Conservation (phyloP, 1,140 invertebrate genomes). For the Cyclargus thomasi region DNA sequence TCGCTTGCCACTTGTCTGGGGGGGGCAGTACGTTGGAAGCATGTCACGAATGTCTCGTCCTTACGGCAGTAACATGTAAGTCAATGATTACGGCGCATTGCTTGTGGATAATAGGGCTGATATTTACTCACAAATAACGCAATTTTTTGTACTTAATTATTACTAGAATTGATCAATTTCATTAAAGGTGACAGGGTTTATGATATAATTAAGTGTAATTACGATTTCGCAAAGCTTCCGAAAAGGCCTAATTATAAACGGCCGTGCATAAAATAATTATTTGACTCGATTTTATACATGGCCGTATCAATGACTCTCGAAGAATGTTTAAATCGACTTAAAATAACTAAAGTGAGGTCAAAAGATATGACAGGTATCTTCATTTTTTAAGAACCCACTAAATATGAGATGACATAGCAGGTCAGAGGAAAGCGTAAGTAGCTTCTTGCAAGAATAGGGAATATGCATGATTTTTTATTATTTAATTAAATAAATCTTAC, state of each 20-base stretch:
- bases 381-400: too few species aligned
- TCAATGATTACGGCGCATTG: slow-evolving; percentile 18
- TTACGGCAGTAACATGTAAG: background rate
- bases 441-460: too few species aligned
- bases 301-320: background rate
- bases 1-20: too few species aligned
- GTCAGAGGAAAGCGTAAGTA: too few species aligned
- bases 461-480: too few species aligned
- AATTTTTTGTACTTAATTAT: background rate
- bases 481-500: too few species aligned
- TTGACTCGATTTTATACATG: background rate
- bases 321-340: background rate
- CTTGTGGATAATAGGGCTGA: slow-evolving; percentile 14
- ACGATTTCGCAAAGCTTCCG: background rate
- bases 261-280: background rate
- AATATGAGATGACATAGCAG: too few species aligned
- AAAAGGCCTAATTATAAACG: background rate
- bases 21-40: background rate
- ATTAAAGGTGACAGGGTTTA: slow-evolving; percentile 5
- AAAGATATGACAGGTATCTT: too few species aligned
- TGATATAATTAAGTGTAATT: background rate
- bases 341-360: too few species aligned
- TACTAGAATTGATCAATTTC: background rate
- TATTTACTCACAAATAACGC: background rate
- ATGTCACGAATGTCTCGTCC: background rate